Conservation (phyloP, 2,888 invertebrate species). For the Nesidiocoris tenuis region DNA sequence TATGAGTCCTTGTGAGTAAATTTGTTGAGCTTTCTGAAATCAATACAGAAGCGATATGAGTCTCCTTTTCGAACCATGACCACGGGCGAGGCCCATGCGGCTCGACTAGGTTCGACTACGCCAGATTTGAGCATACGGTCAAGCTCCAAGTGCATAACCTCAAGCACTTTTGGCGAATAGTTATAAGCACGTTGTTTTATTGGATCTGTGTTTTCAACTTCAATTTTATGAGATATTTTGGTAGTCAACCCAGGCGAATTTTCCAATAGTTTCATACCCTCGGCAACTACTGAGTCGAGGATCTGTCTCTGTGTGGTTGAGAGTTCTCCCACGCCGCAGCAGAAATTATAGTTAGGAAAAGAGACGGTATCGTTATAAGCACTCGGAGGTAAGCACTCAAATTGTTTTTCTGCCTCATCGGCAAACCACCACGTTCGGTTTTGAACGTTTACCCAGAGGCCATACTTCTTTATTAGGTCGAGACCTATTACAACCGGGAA, state of each 20-base stretch:
- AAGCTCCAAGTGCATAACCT: conserved; percentile 19
- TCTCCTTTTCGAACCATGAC: conserved; percentile 48
- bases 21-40: conserved; percentile 54
- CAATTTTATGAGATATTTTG: conserved; percentile 24
- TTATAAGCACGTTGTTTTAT: conserved; percentile 32
- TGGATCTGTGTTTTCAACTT: conserved; percentile 14
- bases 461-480: neutral
- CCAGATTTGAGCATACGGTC: conserved; percentile 16
- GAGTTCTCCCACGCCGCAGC: conserved; percentile 14
- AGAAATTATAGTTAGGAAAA: neutral
- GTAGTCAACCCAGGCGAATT: conserved; percentile 6
- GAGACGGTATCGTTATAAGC: neutral
- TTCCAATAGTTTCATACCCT: conserved; percentile 11
- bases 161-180: conserved; percentile 25
- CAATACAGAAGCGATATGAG: conserved; percentile 52
- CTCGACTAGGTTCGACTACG: conserved; percentile 13
- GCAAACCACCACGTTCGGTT: conserved; percentile 16
- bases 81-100: conserved; percentile 29
- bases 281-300: neutral
- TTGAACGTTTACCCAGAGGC: neutral
- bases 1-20: conserved; percentile 20
- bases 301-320: neutral
- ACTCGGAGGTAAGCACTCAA: neutral
- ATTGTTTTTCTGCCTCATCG: neutral
- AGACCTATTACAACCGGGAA: conserved; percentile 16